phyloP scores from a whole-genome alignment of 2,113 vertebrate species.

The Pampusana beccarii region DNA sequence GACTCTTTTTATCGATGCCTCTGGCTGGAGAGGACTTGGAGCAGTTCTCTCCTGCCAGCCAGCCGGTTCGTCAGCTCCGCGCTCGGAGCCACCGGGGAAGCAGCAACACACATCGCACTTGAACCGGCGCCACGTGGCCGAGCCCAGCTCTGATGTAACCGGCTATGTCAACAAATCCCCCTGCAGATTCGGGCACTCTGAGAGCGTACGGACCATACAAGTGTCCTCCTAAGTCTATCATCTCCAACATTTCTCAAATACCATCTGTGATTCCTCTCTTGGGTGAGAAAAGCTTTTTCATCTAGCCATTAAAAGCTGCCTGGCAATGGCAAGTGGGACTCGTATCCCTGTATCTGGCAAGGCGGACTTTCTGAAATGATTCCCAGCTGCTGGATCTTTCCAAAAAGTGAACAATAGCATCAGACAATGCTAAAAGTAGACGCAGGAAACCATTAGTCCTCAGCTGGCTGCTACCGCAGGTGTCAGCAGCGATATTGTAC shows the following conservation, averaged over 20 bases:
- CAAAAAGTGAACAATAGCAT: slow-evolving; percentile 11
- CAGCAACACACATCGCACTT: neutral
- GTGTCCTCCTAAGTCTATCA: neutral
- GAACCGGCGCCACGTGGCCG: neutral
- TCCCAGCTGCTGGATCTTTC: slow-evolving; percentile 47
- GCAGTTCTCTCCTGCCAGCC: neutral
- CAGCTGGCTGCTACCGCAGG: neutral
- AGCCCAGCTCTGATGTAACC: neutral
- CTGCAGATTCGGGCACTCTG: neutral
- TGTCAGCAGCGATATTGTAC: neutral
- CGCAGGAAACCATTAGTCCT: slow-evolving; percentile 7
- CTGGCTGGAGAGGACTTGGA: neutral
- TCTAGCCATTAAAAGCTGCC: slow-evolving; percentile 16
- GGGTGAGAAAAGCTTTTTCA: slow-evolving; percentile 24
- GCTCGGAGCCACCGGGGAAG: neutral
- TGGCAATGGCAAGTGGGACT: slow-evolving; percentile 25
- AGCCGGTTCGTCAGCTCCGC: neutral
- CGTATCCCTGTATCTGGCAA: slow-evolving; percentile 36
- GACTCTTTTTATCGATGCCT: neutral
- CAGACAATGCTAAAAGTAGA: slow-evolving; percentile 32
- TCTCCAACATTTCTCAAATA: neutral
- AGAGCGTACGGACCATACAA: neutral
- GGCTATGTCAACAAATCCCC: neutral
- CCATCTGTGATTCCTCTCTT: slow-evolving; percentile 18
- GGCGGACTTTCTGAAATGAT: slow-evolving; percentile 34